Base-by-base conservation (phyloP, 2,888 invertebrate species). In the Ectemnius lituratus region DNA sequence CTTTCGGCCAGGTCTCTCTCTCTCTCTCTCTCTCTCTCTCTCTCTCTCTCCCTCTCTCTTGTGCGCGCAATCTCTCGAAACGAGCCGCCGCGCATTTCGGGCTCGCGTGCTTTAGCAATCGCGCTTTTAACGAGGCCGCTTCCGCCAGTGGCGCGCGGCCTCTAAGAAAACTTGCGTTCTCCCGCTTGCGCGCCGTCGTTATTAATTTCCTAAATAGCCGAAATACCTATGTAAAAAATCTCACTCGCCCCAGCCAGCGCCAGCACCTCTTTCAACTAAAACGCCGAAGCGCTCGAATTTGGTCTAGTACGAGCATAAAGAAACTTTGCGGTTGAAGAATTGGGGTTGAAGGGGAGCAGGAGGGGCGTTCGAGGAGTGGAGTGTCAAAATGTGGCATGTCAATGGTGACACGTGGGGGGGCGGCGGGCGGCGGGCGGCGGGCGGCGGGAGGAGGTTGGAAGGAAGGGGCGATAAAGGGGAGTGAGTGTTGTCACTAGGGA, bases 161-260 rank as follows among this genome's bases (percentile, higher is more conserved):
- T 78, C 77, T 73, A 84, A 75, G 76, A 81, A 79, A 78, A 79
- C 8, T 8, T 6, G 23, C 23, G 23, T 23, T 23, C 23, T 23
- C 2, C 37, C 37, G 37, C 37, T 37, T 11, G 37, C 11, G 3
- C 11, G 37, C 1, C 37, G 8, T 37, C 37, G 81, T 85, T 83
- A 86, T 85, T 86, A 86, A 87, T 86, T 85, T 85, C 79, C 81
- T 84, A 85, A 86, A 86, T 86, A 86, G 85, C 84, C 80, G 73
- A 76, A 70, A 6, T 11, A 8, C 37, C 11, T 37, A 37, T 11
- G 0, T 8, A 11, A 6, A 8, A 37, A 37, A 37, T 37, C 1
- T 37, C 37, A 0, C 2, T 3, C 28, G 28, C 28, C 28, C 20
- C 20, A 23, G 23, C 20, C 20, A 23, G 23, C 3, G 23, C 23